Base-by-base conservation (phyloP, 1,140 invertebrate species). In the Venustaconcha ellipsiformis region DNA sequence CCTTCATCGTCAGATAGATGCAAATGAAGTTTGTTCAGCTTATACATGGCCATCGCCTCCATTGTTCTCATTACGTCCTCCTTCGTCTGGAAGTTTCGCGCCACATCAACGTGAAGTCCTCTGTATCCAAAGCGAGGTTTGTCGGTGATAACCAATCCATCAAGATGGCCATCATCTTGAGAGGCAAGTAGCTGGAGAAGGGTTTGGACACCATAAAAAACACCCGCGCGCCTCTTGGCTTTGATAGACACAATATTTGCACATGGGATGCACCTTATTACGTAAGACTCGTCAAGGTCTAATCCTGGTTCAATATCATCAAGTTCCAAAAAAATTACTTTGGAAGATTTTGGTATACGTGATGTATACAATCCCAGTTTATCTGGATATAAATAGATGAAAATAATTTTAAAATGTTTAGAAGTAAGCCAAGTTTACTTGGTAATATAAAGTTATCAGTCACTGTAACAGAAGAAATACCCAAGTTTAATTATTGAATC, bases 1-100 rank as follows among this genome's bases (percentile, higher is more conserved):
- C 86, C 88, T 67, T 89, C 86, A 69, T 89, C 88, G 55, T 89
- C 88, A 0, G 88, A 74, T 14, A 89, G 68, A 77, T 89, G 88
- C 26, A 88, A 80, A 65, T 89, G 85, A 14, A 89, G 82, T 59
- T 77, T 84, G 66, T 89, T 89, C 20, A 89, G 67, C 72, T 89
- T 89, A 70, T 88, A 88, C 58, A 78, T 68, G 12, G 82, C 82
- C 88, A 89, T 89, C 6, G 76, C 78, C 58, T 88, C 83, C 5
- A 90, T 55, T 11, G 87, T 71, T 56, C 79, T 79, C 64, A 83
- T 74, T 13, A 89, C 79, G n/a, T 82, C 78, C 15, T 82, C 78
- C 72, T 84, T 86, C 11, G 70, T 58, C 14, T 84, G 80, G 68
- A 90, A 90, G 78, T 90, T 87, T 37, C 89, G 80, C 0, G 80